Percentiles rank a stretch among this genome's conserved stretches.
phyloP scores from a whole-genome alignment of 2,797 vertebrate genomes.

The Spinus olivaceus region DNA sequence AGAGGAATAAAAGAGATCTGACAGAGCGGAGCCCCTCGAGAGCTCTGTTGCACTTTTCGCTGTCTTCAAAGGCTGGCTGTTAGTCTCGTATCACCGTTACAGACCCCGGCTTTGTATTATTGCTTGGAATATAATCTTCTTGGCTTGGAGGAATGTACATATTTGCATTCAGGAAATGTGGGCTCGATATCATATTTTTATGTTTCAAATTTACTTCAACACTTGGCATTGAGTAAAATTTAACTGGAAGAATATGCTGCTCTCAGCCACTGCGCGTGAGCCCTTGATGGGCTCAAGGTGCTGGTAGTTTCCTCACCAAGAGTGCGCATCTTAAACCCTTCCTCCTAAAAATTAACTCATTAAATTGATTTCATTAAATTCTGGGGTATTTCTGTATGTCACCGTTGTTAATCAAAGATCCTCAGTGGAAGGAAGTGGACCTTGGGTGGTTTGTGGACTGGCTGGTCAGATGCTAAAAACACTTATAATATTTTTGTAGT shows the following conservation, averaged over 20 bases:
- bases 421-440: fast-evolving
- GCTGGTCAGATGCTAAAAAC: background rate
- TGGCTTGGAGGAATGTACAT: constrained; percentile 54
- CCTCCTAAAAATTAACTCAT: background rate
- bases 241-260: constrained; percentile 23
- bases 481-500: background rate
- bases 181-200: constrained; percentile 51
- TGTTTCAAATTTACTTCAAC: constrained; percentile 36
- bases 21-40: constrained; percentile 44
- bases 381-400: background rate
- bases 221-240: constrained; percentile 11
- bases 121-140: constrained; percentile 63
- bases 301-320: background rate
- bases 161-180: constrained; percentile 65
- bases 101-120: constrained; percentile 50
- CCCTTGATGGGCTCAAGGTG: background rate
- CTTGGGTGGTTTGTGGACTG: background rate
- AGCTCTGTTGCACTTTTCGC: constrained; percentile 56
- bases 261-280: background rate
- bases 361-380: background rate
- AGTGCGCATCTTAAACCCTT: background rate
- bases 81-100: constrained; percentile 58
- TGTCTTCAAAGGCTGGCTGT: constrained; percentile 62
- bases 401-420: fast-evolving
- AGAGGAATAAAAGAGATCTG: constrained; percentile 63